Evolutionary conservation across 1,140 invertebrate genomes (phyloP).

Genomic region (Drosophila busckii): DNA sequence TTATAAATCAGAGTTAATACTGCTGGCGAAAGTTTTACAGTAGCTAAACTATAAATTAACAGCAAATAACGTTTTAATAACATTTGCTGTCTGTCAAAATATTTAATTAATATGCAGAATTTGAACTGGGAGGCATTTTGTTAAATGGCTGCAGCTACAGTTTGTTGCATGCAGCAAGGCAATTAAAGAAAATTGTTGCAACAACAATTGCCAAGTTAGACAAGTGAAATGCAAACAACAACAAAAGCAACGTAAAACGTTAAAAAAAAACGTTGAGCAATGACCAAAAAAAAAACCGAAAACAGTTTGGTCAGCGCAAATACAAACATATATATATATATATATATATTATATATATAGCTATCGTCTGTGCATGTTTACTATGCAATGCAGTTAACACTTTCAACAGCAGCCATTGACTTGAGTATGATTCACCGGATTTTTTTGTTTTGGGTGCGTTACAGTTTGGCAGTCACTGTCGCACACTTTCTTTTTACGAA

Average conservation of each 20-base stretch:
- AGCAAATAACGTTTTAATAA: constrained; percentile 61
- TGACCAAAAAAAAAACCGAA: constrained; percentile 21
- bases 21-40: neutral
- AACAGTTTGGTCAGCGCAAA: constrained; percentile 46
- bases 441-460: constrained; percentile 52
- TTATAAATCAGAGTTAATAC: constrained; percentile 12
- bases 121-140: no score
- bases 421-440: constrained; percentile 46
- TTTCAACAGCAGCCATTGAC: constrained; percentile 40
- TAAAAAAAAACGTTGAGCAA: constrained; percentile 43
- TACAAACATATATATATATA: constrained; percentile 7
- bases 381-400: constrained; percentile 69
- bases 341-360: neutral
- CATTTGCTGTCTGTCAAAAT: neutral
- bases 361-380: neutral
- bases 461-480: constrained; percentile 62
- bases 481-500: constrained; percentile 71
- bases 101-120: constrained; percentile 18
- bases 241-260: constrained; percentile 13
- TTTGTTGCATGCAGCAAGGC: constrained; percentile 41
- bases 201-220: constrained; percentile 33
- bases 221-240: constrained; percentile 68
- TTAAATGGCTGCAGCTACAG: no score
- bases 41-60: constrained; percentile 60
- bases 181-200: constrained; percentile 46